These are phyloP conservation scores for Zoroaster sp. DNA, from an alignment of 53 echinoderm and acorn worm genomes.

Conservation along the genomic window DNA sequence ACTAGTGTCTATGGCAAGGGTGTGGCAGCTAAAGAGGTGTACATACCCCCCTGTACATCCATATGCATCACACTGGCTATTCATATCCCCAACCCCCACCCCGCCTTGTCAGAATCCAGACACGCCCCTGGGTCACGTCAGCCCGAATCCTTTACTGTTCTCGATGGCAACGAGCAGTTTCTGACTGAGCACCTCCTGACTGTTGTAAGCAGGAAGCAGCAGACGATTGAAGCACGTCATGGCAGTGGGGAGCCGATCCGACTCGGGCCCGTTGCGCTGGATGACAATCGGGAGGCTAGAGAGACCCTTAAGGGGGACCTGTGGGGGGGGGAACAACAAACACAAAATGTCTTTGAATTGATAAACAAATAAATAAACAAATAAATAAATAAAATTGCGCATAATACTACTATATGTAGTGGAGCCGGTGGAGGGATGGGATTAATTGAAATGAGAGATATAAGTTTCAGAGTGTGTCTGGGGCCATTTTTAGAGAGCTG, in stretches of 20 bases:
- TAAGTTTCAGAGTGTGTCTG: too few relatives aligned
- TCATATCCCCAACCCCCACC: neutral
- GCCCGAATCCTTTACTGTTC: slow-evolving; percentile 92
- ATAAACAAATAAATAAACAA: too few relatives aligned
- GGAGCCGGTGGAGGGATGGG: too few relatives aligned
- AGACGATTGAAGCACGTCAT: slow-evolving; percentile 99
- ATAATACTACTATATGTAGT: too few relatives aligned
- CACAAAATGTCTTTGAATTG: too few relatives aligned
- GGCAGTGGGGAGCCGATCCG: slow-evolving; percentile 92
- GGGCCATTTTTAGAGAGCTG: too few relatives aligned
- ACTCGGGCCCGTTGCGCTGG: slow-evolving; percentile 91
- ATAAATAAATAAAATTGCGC: too few relatives aligned
- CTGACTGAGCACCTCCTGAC: slow-evolving; percentile 59
- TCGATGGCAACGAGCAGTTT: slow-evolving; percentile 77
- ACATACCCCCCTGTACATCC: too few relatives aligned
- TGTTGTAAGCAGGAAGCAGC: slow-evolving; percentile 81
- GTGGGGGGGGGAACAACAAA: neutral
- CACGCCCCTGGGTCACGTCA: slow-evolving; percentile 53
- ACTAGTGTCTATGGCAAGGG: too few relatives aligned
- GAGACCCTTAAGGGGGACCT: slow-evolving; percentile 92
- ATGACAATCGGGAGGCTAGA: slow-evolving; percentile 93
- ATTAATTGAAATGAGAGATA: too few relatives aligned
- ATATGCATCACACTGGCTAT: too few relatives aligned
- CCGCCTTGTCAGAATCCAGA: neutral
- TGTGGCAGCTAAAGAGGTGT: too few relatives aligned